These are phyloP conservation scores for Micronisus gabar DNA, from an alignment of 2,113 vertebrate genomes.

Conservation along the genomic window DNA sequence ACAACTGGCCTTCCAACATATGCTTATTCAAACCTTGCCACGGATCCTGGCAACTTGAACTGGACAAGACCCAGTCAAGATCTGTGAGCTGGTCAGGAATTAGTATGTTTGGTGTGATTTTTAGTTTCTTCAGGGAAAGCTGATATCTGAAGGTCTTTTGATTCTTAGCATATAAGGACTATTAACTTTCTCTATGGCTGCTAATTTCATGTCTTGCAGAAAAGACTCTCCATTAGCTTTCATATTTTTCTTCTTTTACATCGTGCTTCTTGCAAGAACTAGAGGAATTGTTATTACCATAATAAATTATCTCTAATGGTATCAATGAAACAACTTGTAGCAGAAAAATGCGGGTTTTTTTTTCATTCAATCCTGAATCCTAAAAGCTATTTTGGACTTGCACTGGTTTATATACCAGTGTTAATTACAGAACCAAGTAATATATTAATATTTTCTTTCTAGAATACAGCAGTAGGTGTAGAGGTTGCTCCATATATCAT, in stretches of 20 bases:
- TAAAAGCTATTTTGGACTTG: neutral
- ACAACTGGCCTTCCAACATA: neutral
- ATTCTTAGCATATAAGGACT: neutral
- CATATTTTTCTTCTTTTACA: neutral
- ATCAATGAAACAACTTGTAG: neutral
- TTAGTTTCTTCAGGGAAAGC: neutral
- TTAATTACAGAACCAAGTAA: conserved; percentile 32
- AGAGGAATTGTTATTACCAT: neutral
- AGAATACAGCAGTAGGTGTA: neutral
- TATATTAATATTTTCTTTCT: conserved; percentile 16
- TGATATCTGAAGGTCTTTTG: neutral
- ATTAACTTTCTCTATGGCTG: neutral
- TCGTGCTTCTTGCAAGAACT: neutral
- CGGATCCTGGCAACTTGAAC: neutral
- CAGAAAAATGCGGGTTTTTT: neutral
- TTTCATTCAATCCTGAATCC: neutral
- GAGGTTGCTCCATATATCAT: neutral
- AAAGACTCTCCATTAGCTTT: neutral
- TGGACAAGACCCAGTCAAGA: neutral
- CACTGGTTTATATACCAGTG: neutral
- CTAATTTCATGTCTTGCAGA: neutral
- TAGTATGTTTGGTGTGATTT: neutral
- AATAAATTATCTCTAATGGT: neutral
- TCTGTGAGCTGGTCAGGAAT: neutral
- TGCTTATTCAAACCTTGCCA: neutral